Evolutionary conservation across 35 echinoderm and acorn worm species (phyloP).

Genomic region (Holothuria glaberrima): DNA sequence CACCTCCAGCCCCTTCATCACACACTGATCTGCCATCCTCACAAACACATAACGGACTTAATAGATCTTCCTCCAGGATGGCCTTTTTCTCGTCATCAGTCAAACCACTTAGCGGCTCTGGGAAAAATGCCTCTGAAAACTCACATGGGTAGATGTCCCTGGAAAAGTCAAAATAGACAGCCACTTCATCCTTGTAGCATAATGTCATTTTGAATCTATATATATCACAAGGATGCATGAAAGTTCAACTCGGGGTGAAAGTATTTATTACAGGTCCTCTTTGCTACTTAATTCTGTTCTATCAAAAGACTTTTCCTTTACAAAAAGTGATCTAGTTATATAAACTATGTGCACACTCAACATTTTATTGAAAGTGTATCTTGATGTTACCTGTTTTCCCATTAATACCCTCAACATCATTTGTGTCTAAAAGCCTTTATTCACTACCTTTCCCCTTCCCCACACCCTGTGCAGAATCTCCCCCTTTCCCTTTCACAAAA

Average conservation of each 20-base stretch:
- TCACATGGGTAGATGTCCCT: constrained; percentile 54
- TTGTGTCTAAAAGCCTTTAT: too few species aligned
- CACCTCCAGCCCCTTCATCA: constrained; percentile 49
- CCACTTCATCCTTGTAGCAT: not conserved
- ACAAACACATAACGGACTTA: constrained; percentile 34
- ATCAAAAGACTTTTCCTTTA: too few species aligned
- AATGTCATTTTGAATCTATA: not conserved
- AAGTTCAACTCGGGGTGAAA: not conserved
- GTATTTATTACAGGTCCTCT: too few species aligned
- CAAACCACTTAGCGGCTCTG: constrained; percentile 14
- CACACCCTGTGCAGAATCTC: too few species aligned
- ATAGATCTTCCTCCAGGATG: constrained; percentile 40
- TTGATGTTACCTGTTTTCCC: too few species aligned
- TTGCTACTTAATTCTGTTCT: not conserved
- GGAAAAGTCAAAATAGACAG: not conserved
- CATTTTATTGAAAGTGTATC: too few species aligned
- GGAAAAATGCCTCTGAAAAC: constrained; percentile 20
- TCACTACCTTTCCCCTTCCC: too few species aligned
- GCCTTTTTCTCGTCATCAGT: not conserved
- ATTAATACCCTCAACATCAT: too few species aligned
- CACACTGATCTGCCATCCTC: constrained; percentile 43
- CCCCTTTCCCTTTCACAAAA: too few species aligned
- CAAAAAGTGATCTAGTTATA: too few species aligned
- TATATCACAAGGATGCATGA: not conserved
- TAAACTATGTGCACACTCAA: too few species aligned